A percentile compares a stretch with the other conserved stretches of the same genome.
phyloP scores from a whole-genome alignment of 64 coral and sea anemone genomes.

The Platygyra sinensis region DNA sequence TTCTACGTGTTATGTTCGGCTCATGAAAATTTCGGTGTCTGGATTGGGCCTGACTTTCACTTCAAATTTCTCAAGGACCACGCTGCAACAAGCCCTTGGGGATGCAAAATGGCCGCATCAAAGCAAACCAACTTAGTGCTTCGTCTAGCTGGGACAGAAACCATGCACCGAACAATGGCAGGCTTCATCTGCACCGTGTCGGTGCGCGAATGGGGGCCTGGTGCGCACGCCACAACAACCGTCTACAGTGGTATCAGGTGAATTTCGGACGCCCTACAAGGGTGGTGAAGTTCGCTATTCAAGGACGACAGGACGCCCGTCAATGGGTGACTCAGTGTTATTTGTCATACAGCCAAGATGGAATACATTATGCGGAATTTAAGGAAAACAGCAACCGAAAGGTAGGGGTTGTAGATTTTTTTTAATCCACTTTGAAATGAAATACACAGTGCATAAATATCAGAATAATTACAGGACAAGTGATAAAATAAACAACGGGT shows the following conservation, averaged over 20 bases:
- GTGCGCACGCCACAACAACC: slow-evolving; percentile 71
- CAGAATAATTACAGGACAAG: no score
- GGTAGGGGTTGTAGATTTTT: slow-evolving; percentile 1
- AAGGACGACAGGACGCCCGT: slow-evolving; percentile 73
- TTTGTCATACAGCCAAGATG: slow-evolving; percentile 74
- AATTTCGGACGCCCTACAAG: slow-evolving; percentile 60
- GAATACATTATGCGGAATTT: slow-evolving; percentile 64
- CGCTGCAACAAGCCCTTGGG: slow-evolving; percentile 69
- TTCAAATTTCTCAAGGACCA: no score
- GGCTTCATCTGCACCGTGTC: slow-evolving; percentile 50
- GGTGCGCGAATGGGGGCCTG: slow-evolving; percentile 57
- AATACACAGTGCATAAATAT: no score
- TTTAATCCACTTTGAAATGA: no score
- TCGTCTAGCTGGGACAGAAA: slow-evolving; percentile 79
- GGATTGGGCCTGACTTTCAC: no score
- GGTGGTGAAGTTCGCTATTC: slow-evolving; percentile 69
- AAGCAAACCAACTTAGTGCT: slow-evolving; percentile 54
- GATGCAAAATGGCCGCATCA: slow-evolving; percentile 67
- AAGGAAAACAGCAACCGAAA: slow-evolving; percentile 65
- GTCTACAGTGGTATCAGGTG: slow-evolving; percentile 78
- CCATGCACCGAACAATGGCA: slow-evolving; percentile 56
- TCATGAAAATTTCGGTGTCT: no score
- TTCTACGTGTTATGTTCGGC: no score
- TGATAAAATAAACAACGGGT: no score
- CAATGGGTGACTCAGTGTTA: slow-evolving; percentile 82